Evolutionary conservation across 2,113 vertebrate species (phyloP).

Genomic region (Stictonetta naevosa): DNA sequence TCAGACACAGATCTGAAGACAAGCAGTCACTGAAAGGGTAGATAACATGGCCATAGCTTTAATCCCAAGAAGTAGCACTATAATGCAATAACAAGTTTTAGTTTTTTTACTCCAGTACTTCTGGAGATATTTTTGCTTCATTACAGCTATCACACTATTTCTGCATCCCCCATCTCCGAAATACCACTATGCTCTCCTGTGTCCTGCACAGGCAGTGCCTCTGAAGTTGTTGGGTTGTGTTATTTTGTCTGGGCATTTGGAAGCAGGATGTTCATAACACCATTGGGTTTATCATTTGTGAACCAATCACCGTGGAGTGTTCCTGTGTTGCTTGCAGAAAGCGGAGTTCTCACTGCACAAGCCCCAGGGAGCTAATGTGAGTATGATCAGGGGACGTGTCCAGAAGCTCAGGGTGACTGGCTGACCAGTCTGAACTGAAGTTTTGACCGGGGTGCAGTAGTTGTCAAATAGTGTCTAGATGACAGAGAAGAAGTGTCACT

Average conservation of each 20-base stretch:
- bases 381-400: fast-evolving
- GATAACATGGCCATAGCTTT: neutral
- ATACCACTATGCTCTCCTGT: neutral
- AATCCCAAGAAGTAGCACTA: neutral
- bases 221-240: neutral
- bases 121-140: fast-evolving
- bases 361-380: fast-evolving
- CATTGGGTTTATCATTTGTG: neutral
- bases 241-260: fast-evolving
- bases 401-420: neutral
- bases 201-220: neutral
- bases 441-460: neutral
- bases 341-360: neutral
- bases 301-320: neutral
- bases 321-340: neutral
- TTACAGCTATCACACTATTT: neutral
- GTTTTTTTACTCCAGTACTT: neutral
- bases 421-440: neutral
- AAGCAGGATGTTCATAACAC: neutral
- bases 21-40: neutral
- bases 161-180: neutral
- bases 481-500: neutral
- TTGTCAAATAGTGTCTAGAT: neutral
- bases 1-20: neutral
- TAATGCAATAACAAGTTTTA: neutral